phyloP scores from a whole-genome alignment of 2,888 invertebrate species.

The Gandaritis pyraliata region DNA sequence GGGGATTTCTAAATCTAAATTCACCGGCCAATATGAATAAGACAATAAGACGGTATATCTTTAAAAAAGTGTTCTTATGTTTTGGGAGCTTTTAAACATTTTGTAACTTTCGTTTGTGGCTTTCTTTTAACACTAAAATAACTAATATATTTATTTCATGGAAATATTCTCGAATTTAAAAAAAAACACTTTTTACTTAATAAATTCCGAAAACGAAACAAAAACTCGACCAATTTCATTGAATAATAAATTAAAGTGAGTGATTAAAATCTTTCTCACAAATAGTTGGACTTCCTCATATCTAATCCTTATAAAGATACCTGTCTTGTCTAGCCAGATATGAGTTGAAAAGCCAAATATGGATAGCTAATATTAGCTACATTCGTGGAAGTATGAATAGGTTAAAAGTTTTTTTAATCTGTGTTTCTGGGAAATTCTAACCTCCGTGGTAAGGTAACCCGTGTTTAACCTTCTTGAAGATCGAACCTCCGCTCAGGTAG shows the following conservation, averaged over 20 bases:
- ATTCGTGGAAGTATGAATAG: not conserved
- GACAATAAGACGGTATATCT: too few species aligned
- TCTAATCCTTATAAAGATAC: conserved; percentile 22
- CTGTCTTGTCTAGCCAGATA: conserved; percentile 13
- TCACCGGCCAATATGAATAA: too few species aligned
- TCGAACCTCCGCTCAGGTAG: conserved; percentile 18
- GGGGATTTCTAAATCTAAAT: too few species aligned
- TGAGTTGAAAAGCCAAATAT: not conserved
- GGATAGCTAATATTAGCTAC: not conserved
- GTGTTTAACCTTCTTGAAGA: conserved; percentile 26
- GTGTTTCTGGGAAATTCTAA: conserved; percentile 18
- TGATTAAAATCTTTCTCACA: conserved; percentile 10
- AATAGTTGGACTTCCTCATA: conserved; percentile 18
- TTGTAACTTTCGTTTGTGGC: too few species aligned
- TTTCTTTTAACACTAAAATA: too few species aligned
- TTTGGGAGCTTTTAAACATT: too few species aligned
- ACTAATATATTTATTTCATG: too few species aligned
- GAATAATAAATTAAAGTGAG: not conserved
- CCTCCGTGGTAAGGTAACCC: conserved; percentile 7
- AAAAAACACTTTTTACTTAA: too few species aligned
- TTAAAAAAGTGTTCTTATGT: too few species aligned
- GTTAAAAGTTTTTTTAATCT: not conserved
- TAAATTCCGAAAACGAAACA: too few species aligned
- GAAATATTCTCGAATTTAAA: too few species aligned
- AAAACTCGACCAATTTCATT: too few species aligned